phyloP scores from a whole-genome alignment of 1,140 invertebrate species.

The Dendrolimus kikuchii region DNA sequence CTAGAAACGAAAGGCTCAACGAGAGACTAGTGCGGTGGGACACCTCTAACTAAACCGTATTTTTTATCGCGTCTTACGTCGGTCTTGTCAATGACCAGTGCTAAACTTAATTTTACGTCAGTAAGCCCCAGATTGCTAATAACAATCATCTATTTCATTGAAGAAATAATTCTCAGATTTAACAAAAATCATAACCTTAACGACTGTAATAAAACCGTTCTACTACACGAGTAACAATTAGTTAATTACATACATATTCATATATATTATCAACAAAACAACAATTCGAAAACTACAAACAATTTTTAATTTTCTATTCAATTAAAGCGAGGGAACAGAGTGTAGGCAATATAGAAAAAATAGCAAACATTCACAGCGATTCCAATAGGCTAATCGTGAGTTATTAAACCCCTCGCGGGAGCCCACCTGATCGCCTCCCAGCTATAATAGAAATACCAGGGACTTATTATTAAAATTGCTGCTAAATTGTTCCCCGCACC shows the following conservation, averaged over 20 bases:
- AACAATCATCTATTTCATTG: too few species aligned
- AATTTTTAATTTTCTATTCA: constrained; percentile 64
- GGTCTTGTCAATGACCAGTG: too few species aligned
- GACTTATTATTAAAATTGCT: constrained; percentile 75
- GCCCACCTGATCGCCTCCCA: constrained; percentile 65
- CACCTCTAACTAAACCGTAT: too few species aligned
- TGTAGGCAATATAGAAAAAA: constrained; percentile 65
- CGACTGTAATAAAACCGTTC: too few species aligned
- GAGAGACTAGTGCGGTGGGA: too few species aligned
- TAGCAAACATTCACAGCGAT: constrained; percentile 70
- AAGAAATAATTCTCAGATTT: too few species aligned
- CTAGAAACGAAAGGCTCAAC: too few species aligned
- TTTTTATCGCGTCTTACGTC: too few species aligned
- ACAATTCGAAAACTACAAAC: constrained; percentile 29
- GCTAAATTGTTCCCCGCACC: constrained; percentile 69
- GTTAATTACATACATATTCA: not conserved
- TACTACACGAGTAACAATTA: too few species aligned
- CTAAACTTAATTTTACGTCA: too few species aligned
- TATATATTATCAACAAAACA: not conserved
- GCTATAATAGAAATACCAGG: constrained; percentile 70
- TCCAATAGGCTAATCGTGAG: constrained; percentile 70
- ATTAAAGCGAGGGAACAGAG: constrained; percentile 40
- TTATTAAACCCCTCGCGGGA: constrained; percentile 63
- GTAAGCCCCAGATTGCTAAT: too few species aligned
- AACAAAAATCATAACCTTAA: too few species aligned